Evolutionary conservation across 2,797 vertebrate species (phyloP).

Genomic region (Meda fulgida): DNA sequence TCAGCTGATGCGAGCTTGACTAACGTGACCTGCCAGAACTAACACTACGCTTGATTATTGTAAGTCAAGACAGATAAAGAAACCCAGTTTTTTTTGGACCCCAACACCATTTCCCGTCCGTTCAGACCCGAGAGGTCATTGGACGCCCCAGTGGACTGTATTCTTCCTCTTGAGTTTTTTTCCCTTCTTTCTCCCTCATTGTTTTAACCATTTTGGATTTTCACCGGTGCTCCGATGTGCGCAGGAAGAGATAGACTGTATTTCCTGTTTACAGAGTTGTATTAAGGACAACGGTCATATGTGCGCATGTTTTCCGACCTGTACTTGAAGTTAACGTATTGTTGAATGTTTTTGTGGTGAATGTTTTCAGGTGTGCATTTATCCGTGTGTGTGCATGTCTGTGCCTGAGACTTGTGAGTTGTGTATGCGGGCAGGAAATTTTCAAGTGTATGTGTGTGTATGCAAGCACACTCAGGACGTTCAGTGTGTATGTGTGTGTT

Average conservation of each 20-base stretch:
- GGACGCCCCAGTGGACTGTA: slow-evolving; percentile 25
- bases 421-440: slow-evolving; percentile 40
- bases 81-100: slow-evolving; percentile 58
- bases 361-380: not conserved
- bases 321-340: not conserved
- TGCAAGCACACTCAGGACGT: slow-evolving; percentile 28
- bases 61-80: slow-evolving; percentile 46
- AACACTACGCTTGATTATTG: too few relatives aligned
- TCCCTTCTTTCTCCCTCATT: slow-evolving; percentile 14
- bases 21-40: too few relatives aligned
- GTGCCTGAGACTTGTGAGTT: slow-evolving; percentile 31
- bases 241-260: slow-evolving; percentile 63
- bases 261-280: slow-evolving; percentile 60
- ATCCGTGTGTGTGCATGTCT: slow-evolving; percentile 19
- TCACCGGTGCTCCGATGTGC: slow-evolving; percentile 14
- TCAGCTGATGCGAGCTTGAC: too few relatives aligned
- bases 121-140: slow-evolving; percentile 44
- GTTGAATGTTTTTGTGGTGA: slow-evolving; percentile 5
- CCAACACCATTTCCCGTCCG: slow-evolving; percentile 57
- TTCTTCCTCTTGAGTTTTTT: slow-evolving; percentile 39
- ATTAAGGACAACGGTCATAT: slow-evolving; percentile 21
- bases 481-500: slow-evolving; percentile 55
- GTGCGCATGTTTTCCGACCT: not conserved
- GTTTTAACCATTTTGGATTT: slow-evolving; percentile 21
- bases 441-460: slow-evolving; percentile 20